Evolutionary conservation across 2,888 invertebrate species (phyloP).

Genomic region (Reticulitermes lucifugus): DNA sequence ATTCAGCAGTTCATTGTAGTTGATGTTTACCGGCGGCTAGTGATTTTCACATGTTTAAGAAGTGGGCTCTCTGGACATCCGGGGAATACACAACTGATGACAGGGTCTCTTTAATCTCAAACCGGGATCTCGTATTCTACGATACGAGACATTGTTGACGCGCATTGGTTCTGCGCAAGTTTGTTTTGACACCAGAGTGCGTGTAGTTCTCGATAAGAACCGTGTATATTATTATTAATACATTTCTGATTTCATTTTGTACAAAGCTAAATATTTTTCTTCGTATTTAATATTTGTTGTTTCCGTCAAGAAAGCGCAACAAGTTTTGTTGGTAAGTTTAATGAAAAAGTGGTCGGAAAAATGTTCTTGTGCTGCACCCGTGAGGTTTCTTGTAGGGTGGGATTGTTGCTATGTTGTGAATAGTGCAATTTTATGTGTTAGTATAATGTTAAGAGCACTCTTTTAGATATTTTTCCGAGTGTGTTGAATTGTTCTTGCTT

Average conservation of each 20-base stretch:
- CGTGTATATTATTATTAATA: constrained; percentile 41
- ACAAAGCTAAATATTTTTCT: constrained; percentile 21
- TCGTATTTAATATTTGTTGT: not conserved
- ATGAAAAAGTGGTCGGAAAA: not conserved
- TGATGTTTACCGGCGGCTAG: not conserved
- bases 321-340: constrained; percentile 38
- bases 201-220: constrained; percentile 55
- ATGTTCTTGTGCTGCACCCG: constrained; percentile 27
- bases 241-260: constrained; percentile 41
- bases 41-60: constrained; percentile 22
- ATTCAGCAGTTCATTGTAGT: too few relatives aligned
- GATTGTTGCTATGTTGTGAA: constrained; percentile 24
- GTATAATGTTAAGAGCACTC: not conserved
- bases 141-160: constrained; percentile 36
- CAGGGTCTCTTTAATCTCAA: constrained; percentile 43
- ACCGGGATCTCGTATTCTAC: constrained; percentile 37
- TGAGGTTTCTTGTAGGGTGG: constrained; percentile 33
- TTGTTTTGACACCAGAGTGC: constrained; percentile 58
- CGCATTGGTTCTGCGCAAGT: constrained; percentile 50
- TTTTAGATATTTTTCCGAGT: not conserved
- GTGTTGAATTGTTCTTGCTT: not conserved
- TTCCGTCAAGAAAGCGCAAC: constrained; percentile 13
- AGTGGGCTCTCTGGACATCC: not conserved
- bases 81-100: constrained; percentile 31
- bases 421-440: constrained; percentile 3